These are phyloP conservation scores for Drosophila pectinifera DNA, from an alignment of 1,140 invertebrate species.

Conservation along the genomic window DNA sequence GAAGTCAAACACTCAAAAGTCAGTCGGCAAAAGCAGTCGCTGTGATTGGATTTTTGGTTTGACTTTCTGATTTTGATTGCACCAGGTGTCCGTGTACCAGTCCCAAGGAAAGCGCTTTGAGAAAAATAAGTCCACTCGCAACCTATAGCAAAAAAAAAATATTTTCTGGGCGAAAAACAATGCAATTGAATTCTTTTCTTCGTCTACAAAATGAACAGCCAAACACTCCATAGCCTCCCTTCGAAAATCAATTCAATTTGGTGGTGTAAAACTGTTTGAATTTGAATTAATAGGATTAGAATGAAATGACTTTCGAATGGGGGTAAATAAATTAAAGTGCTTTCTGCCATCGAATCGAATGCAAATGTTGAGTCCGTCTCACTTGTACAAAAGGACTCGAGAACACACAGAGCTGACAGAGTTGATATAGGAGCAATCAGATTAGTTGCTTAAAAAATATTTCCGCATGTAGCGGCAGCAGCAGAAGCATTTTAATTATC, in stretches of 20 bases:
- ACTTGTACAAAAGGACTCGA: constrained; percentile 19
- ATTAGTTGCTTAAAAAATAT: constrained; percentile 80
- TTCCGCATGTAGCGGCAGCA: constrained; percentile 67
- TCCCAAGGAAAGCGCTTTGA: constrained; percentile 26
- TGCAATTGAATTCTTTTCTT: constrained; percentile 62
- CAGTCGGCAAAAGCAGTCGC: constrained; percentile 15
- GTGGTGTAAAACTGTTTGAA: constrained; percentile 54
- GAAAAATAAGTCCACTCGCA: constrained; percentile 26
- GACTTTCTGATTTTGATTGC: constrained; percentile 60
- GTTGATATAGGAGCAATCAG: constrained; percentile 81
- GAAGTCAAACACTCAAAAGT: constrained; percentile 72
- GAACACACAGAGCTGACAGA: constrained; percentile 21
- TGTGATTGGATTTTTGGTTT: constrained; percentile 42
- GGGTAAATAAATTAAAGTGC: constrained; percentile 80
- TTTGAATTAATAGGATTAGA: constrained; percentile 80
- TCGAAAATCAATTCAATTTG: constrained; percentile 53
- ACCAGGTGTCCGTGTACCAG: constrained; percentile 27
- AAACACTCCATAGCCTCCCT: constrained; percentile 1
- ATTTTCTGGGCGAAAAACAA: constrained; percentile 70
- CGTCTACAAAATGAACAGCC: constrained; percentile 68
- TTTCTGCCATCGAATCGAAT: constrained; percentile 80
- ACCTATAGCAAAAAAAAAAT: constrained; percentile 61
- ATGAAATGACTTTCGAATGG: constrained; percentile 63
- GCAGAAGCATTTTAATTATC: constrained; percentile 77
- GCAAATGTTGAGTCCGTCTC: constrained; percentile 73